Base-by-base conservation (phyloP, 2,113 vertebrate species). In the Oreochromis tanganicae region DNA sequence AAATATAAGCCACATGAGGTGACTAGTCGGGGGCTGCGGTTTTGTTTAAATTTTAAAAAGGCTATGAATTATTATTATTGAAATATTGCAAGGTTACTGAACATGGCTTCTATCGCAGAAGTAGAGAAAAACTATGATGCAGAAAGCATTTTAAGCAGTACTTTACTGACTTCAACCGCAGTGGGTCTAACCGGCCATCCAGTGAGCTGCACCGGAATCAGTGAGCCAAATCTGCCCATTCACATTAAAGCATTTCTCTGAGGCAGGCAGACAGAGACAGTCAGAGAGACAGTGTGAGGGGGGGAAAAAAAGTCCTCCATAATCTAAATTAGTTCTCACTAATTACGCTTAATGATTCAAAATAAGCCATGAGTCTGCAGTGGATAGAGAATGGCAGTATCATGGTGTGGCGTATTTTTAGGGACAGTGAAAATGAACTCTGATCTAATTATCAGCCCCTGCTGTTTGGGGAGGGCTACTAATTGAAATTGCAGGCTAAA, bases 311-410 rank as follows among this genome's bases (percentile, higher is more conserved):
- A 85, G 89, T 85, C 85, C 93, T 92, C 93, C 85, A 86, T 92
- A 90, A 95, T 94, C 91, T 90, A 94, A 93, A 95, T 96, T 87
- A 95, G 94, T 93, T 93, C 91, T 90, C 82, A 54, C 92, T 96
- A 96, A 96, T 97, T 94, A 96, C 32, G 27, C 87, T 92, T 96
- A 96, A 96, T 95, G 93, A 93, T 92, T 96, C 91, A 95, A 95
- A 96, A 95, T 94, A 95, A 95, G 92, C 92, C 89, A 91, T 89
- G 91, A 90, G 90, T 95, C 95, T 93, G 87, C 89, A 63, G 85
- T 50, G 83, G 91, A 90, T 88, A 92, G 93, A 94, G 94, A 94
- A 94, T 94, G 87, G 90, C 92, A 68, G 78, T 93, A 91, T 95
- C 93, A 95, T 91, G 82, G 80, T 54, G 84, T 78, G 86, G 89